Conservation (phyloP, 2,797 vertebrate genomes). For the Odontamblyopus rebecca region DNA sequence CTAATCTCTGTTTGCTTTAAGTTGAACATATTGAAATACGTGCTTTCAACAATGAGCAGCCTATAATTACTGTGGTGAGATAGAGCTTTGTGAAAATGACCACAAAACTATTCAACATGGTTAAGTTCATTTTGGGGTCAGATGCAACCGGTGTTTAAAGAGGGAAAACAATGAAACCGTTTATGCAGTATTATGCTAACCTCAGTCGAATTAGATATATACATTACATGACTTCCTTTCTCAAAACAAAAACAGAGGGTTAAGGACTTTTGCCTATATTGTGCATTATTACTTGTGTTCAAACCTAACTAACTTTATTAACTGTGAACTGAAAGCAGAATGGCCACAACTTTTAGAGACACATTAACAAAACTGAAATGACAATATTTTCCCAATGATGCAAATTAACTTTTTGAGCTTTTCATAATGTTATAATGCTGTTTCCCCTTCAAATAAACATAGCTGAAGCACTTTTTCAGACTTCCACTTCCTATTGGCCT, state of each 20-base stretch:
- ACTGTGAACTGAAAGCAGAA: neutral
- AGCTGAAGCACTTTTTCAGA: too few species aligned
- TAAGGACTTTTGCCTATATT: neutral
- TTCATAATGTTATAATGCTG: neutral
- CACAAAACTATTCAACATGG: conserved; percentile 1
- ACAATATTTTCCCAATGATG: neutral
- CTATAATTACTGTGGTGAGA: neutral
- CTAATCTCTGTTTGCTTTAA: neutral
- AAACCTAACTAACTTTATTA: neutral
- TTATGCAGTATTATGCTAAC: neutral
- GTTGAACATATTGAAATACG: neutral
- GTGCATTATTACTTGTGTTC: neutral
- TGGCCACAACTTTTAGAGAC: neutral
- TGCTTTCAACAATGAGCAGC: neutral
- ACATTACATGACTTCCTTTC: neutral
- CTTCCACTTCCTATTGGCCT: too few species aligned
- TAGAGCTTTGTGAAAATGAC: neutral
- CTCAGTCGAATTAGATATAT: neutral
- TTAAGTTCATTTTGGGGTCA: conserved; percentile 4
- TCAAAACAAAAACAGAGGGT: neutral
- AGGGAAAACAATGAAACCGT: conserved; percentile 4
- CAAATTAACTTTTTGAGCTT: neutral
- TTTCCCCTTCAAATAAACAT: too few species aligned
- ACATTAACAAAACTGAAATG: neutral
- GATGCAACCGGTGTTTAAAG: neutral